Conservation (phyloP, 2,888 invertebrate species). For the Brachylomia viminalis region DNA sequence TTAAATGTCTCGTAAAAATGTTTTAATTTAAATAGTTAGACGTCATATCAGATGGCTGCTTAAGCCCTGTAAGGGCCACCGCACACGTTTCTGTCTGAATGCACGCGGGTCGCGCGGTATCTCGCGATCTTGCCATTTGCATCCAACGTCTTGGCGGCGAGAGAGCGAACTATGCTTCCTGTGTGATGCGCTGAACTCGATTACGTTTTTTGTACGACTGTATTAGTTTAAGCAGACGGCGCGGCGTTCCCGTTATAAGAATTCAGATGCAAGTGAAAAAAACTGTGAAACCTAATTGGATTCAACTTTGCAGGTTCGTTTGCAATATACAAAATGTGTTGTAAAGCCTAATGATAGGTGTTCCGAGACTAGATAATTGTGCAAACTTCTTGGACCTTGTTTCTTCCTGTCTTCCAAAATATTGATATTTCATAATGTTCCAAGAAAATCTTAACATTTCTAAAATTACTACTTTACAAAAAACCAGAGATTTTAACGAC, state of each 20-base stretch:
- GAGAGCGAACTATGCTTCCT: slow-evolving; percentile 62
- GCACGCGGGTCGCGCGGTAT: slow-evolving; percentile 78
- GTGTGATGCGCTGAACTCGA: slow-evolving; percentile 40
- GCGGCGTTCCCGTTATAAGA: neutral
- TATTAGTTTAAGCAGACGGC: neutral
- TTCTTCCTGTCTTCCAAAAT: neutral
- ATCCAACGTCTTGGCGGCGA: slow-evolving; percentile 78
- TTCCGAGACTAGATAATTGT: neutral
- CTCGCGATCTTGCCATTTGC: slow-evolving; percentile 83
- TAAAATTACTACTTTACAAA: neutral
- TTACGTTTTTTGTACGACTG: slow-evolving; percentile 9
- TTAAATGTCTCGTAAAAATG: slow-evolving; percentile 59
- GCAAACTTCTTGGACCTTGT: neutral
- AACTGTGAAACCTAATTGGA: neutral
- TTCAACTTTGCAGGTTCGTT: neutral
- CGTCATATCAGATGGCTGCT: slow-evolving; percentile 76
- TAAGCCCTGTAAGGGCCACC: slow-evolving; percentile 80
- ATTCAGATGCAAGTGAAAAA: neutral
- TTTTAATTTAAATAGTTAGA: slow-evolving; percentile 74
- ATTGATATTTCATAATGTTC: neutral
- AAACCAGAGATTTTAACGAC: neutral
- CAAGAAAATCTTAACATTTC: neutral
- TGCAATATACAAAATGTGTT: neutral
- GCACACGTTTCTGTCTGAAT: slow-evolving; percentile 78
- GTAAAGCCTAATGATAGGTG: too few species aligned